Base-by-base conservation (phyloP, 2,888 invertebrate species). In the Plagodis dolabraria region DNA sequence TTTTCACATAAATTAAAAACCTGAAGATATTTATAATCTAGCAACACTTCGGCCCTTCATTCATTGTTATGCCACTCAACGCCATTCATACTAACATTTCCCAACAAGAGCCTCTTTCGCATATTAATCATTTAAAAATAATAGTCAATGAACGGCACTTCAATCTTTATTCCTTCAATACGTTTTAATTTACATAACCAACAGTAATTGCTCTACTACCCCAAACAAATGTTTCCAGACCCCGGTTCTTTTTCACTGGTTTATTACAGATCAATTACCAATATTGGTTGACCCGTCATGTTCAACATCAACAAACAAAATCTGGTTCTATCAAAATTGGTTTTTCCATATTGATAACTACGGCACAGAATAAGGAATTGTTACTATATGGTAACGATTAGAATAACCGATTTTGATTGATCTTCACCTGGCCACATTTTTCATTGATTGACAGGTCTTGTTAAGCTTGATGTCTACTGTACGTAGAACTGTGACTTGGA, bases 141-240 rank as follows among this genome's bases (percentile, higher is more conserved):
- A 47, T 48, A 48, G 36, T 52, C 38, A 60, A 56, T 60, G 56
- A 40, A 46, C 11, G 35, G 33, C 38, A 57, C 49, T 65, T 67
- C 67, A 60, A 68, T 54, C 53, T 45, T 34, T 42, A 77, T 75
- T 76, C 75, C 46, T 33, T 52, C 7, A 44, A 60, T 71, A 63
- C 73, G 22, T 62, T 57, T 53, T 45, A 51, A 77, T 77, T 67
- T 63, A 45, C 57, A 71, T 70, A 68, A 33, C 72, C 65, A 71
- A 33, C 45, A 35, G 49, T 48, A 33, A 7, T 46, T 53, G 67
- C 69, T n/a, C 64, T 53, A 7, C 47, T 7, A 6, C 11, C 4
- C 4, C 38, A 11, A 48, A 9, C 5, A 48, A 42, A 0, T 5
- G 11, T 2, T 22, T 45, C 1, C 5, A 22, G 36, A 12, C 7